Evolutionary conservation across 1,140 invertebrate genomes (phyloP), one percentile per base, ranked within the genome.

Genomic region (Centruroides sculpturatus): DNA sequence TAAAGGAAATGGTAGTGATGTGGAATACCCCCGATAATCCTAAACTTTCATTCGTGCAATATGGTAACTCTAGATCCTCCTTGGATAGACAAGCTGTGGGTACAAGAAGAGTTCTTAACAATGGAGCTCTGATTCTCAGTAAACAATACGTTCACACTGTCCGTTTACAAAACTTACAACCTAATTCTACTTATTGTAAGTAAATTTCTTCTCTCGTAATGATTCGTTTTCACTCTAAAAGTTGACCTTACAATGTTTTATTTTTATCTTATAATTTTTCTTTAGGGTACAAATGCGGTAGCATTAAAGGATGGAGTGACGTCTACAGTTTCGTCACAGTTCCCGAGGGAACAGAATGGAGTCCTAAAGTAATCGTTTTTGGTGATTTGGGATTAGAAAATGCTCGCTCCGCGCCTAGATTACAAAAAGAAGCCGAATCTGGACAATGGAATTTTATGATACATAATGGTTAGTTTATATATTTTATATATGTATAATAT

Each of bases 371-470:
- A 51, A 89, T 87, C 13, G 82, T 96, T 61, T 95, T 85, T 71
- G 93, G 92, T 0, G 92, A 95, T 73, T 84, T 95, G 83, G 92
- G 92, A 4, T 90, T 54, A 51, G 57, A 50, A 23, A 61, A 66
- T 23, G 67, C 53, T 10, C 23, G 59, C 7, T 89, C 89, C n/a
- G 75, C 94, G 49, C 78, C 82, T 0, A 76, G 84, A 55, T 73
- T 97, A 46, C 87, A 92, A 72, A 76, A 85, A 65, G 92, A 96
- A 68, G 82, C 85, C 0, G 82, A 90, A 69, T 75, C 77, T 46
- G 85, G 81, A n/a, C 73, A 82, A 66, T 93, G 90, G 73, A 89
- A 98, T 77, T 81, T 86, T 63, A 83, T 92, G 59, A 78, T 97
- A 55, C 93, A 98, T 77, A 87, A 94, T 62, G 93, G 92, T 59